Evolutionary conservation across 2,113 vertebrate genomes (phyloP).

Genomic region (Gavialis gangeticus): DNA sequence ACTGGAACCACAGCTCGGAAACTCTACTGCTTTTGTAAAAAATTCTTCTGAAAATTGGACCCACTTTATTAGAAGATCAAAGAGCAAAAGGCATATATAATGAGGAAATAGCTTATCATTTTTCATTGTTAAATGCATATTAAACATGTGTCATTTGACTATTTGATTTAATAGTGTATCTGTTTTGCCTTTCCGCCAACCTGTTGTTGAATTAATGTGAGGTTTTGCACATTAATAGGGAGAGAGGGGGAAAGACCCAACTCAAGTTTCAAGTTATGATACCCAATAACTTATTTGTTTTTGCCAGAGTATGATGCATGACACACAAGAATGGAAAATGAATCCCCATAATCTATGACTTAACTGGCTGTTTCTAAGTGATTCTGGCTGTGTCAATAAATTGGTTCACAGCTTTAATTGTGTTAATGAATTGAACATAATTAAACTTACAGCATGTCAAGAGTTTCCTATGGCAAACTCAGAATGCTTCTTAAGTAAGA

Average conservation of each 20-base stretch:
- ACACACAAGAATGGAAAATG: constrained; percentile 33
- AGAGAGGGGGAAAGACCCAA: no score
- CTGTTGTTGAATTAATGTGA: constrained; percentile 13
- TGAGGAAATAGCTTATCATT: not conserved
- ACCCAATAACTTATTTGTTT: constrained; percentile 47
- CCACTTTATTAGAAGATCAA: not conserved
- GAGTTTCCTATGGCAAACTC: constrained; percentile 78
- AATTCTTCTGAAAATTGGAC: not conserved
- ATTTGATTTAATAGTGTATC: constrained; percentile 18
- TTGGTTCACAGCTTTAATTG: constrained; percentile 82
- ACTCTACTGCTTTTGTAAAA: not conserved
- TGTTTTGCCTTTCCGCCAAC: constrained; percentile 43
- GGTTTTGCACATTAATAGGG: no score
- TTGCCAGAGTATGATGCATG: constrained; percentile 40
- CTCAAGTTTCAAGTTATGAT: not conserved
- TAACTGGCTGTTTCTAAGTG: constrained; percentile 76
- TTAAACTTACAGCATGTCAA: constrained; percentile 80
- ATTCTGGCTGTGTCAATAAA: constrained; percentile 81
- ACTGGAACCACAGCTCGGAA: not conserved
- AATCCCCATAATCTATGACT: constrained; percentile 71
- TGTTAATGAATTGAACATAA: constrained; percentile 86
- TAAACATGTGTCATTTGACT: not conserved
- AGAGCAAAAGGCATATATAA: constrained; percentile 2
- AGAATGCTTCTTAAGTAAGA: constrained; percentile 67
- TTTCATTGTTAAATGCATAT: not conserved